These are phyloP conservation scores for Lepus americanus DNA, from an alignment of 2,113 vertebrate species.

Conservation along the genomic window DNA sequence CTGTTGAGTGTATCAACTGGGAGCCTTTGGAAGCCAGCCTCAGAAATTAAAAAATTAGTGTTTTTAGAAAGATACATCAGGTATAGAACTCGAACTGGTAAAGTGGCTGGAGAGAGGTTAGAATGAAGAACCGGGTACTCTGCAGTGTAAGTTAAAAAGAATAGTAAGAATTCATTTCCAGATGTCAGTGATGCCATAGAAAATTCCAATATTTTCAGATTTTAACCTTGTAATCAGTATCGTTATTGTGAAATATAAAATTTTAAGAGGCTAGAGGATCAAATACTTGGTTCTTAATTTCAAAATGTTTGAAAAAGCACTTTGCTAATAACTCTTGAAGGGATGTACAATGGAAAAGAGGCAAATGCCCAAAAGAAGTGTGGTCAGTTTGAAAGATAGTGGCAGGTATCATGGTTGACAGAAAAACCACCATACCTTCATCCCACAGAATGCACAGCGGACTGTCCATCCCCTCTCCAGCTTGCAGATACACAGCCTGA, in stretches of 20 bases:
- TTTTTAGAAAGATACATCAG: not conserved
- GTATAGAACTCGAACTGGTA: not conserved
- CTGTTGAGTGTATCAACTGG: not conserved
- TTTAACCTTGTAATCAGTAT: not conserved
- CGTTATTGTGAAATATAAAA: not conserved
- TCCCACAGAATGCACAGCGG: too few relatives aligned
- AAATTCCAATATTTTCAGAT: not conserved
- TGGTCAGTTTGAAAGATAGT: not conserved
- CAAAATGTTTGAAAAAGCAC: not conserved
- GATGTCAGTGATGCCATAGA: not conserved
- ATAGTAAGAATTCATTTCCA: not conserved
- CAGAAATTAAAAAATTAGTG: not conserved
- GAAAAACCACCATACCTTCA: not conserved
- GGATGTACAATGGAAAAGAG: not conserved
- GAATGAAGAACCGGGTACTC: not conserved
- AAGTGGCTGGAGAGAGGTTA: not conserved
- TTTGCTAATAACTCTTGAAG: not conserved
- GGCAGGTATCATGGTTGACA: not conserved
- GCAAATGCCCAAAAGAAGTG: not conserved
- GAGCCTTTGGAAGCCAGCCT: not conserved
- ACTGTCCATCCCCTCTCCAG: too few relatives aligned
- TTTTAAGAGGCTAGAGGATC: not conserved
- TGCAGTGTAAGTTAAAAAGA: not conserved
- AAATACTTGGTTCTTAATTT: not conserved
- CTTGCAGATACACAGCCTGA: too few relatives aligned